Conservation (phyloP, 2,797 vertebrate species). For the Lutjanus argentimaculatus region DNA sequence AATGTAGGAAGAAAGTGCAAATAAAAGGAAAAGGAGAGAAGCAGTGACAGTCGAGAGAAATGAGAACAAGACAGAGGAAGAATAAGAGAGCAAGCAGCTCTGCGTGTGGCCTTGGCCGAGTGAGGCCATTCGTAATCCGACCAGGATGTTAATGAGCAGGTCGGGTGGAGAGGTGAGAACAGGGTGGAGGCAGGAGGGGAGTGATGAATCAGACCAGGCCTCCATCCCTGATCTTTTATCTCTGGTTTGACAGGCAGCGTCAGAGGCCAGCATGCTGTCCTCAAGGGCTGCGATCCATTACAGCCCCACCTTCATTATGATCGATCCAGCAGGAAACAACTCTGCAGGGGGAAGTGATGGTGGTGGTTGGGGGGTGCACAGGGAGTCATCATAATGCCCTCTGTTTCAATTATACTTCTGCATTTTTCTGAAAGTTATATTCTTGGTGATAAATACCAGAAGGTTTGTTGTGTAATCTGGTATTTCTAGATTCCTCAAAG, state of each 20-base stretch:
- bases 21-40: background rate
- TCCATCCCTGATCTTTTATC: constrained; percentile 54
- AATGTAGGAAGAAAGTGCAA: background rate
- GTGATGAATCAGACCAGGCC: constrained; percentile 56
- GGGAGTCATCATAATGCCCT: background rate
- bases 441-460: background rate
- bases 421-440: background rate
- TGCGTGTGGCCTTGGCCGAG: constrained; percentile 6
- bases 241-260: constrained; percentile 35
- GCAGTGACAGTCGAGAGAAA: constrained; percentile 1
- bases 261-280: constrained; percentile 13
- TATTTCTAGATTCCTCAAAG: too few species aligned
- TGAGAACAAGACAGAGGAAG: constrained; percentile 11
- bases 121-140: constrained; percentile 18
- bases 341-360: background rate
- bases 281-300: constrained; percentile 28
- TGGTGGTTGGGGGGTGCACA: background rate
- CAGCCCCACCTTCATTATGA: constrained; percentile 51
- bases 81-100: background rate
- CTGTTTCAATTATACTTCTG: background rate
- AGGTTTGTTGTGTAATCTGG: background rate
- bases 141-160: constrained; percentile 52
- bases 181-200: background rate
- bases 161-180: background rate
- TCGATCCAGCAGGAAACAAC: constrained; percentile 19